Percentiles rank a stretch among this genome's conserved stretches.
Evolutionary conservation across 2,113 vertebrate species (phyloP).

Genomic region (Crotophaga sulcirostris): DNA sequence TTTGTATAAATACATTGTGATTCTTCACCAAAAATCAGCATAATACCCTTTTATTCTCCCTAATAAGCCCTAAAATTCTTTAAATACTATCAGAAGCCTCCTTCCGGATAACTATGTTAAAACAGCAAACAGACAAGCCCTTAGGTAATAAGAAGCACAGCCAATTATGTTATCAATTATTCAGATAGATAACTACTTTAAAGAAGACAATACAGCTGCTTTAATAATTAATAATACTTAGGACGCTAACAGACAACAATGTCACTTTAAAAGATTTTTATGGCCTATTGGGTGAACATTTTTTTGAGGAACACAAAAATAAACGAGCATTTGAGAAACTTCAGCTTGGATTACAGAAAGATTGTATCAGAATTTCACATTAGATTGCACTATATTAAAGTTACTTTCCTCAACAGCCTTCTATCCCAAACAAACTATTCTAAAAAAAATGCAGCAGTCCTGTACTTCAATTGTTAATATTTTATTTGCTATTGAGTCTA

Average conservation of each 20-base stretch:
- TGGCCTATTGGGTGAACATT: not conserved
- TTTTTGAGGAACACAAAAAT: constrained; percentile 47
- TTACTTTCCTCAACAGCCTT: not conserved
- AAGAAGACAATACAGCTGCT: constrained; percentile 66
- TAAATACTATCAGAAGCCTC: not conserved
- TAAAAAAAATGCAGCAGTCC: not conserved
- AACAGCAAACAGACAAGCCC: not conserved
- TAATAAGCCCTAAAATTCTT: not conserved
- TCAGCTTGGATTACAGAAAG: not conserved
- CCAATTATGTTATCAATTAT: constrained; percentile 80
- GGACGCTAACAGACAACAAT: constrained; percentile 30
- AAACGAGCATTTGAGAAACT: not conserved
- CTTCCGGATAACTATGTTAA: not conserved
- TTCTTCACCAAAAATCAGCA: not conserved
- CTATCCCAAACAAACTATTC: not conserved
- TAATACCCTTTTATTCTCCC: not conserved
- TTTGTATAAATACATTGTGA: not conserved
- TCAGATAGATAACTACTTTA: constrained; percentile 78
- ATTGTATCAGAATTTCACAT: not conserved
- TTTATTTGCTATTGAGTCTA: not conserved
- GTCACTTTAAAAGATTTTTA: not conserved
- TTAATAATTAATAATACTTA: constrained; percentile 79
- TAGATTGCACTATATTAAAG: not conserved
- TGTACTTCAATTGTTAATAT: not conserved
- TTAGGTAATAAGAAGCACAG: constrained; percentile 36